Evolutionary conservation across 2,797 vertebrate genomes (phyloP).

Genomic region (Scarus forsteni): DNA sequence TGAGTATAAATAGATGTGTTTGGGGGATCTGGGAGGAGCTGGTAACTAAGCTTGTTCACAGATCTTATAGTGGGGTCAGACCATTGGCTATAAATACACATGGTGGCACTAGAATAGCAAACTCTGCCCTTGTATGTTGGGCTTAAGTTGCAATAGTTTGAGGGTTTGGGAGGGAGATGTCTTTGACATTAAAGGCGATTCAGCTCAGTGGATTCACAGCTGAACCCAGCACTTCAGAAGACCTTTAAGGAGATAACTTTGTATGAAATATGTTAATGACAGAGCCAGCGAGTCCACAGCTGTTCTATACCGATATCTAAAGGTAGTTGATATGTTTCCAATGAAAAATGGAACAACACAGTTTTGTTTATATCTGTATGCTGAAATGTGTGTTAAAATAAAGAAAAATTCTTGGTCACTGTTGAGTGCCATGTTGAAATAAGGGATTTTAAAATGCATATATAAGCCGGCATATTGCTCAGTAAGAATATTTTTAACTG

Average conservation of each 20-base stretch:
- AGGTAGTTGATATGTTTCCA: too few relatives aligned
- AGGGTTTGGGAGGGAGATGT: conserved; percentile 36
- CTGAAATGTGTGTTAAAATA: too few relatives aligned
- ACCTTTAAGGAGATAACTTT: conserved; percentile 32
- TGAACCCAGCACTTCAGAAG: conserved; percentile 48
- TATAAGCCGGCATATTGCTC: too few relatives aligned
- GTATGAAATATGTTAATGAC: conserved; percentile 22
- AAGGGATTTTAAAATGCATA: too few relatives aligned
- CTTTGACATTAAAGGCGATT: conserved; percentile 51
- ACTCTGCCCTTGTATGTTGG: conserved; percentile 75
- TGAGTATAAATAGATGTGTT: conserved; percentile 76
- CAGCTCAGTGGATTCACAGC: conserved; percentile 44
- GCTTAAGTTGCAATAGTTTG: conserved; percentile 53
- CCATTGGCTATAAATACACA: conserved; percentile 73
- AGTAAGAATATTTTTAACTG: too few relatives aligned
- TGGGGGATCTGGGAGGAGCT: conserved; percentile 49
- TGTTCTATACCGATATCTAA: conserved; percentile 22
- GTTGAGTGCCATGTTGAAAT: too few relatives aligned
- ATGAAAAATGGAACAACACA: too few relatives aligned
- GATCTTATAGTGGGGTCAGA: conserved; percentile 73
- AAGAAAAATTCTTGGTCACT: too few relatives aligned
- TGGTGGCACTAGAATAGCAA: conserved; percentile 72
- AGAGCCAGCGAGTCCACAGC: conserved; percentile 53
- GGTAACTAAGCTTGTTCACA: conserved; percentile 70
- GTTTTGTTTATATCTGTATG: too few relatives aligned